Conservation (phyloP, 1,140 invertebrate genomes). For the Saccostrea glomerata region DNA sequence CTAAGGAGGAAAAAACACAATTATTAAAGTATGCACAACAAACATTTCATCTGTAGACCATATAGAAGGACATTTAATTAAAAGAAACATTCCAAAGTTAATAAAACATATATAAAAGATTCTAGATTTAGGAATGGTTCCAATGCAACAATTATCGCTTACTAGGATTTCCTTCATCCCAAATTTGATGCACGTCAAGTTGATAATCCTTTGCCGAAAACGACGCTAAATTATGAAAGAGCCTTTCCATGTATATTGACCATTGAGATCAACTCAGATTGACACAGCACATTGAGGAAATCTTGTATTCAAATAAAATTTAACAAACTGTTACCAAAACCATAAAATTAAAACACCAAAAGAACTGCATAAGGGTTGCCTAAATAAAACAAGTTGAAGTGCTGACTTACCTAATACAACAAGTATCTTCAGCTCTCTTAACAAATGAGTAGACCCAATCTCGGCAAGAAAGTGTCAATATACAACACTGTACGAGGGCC, state of each 20-base stretch:
- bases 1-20: not conserved
- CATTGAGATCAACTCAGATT: not conserved
- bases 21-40: not conserved
- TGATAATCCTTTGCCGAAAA: not conserved
- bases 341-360: not conserved
- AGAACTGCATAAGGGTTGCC: not conserved
- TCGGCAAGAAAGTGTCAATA: not conserved
- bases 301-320: not conserved
- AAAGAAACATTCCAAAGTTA: no score
- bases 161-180: no score
- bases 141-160: no score
- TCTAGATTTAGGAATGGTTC: no score
- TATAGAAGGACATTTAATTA: no score
- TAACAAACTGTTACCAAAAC: not conserved
- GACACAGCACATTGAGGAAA: not conserved
- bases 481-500: slow-evolving; percentile 21
- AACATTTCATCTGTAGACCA: not conserved
- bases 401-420: not conserved
- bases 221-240: not conserved
- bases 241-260: slow-evolving; percentile 18
- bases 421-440: not conserved
- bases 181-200: not conserved
- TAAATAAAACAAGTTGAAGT: not conserved
- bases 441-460: not conserved
- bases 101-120: no score